Evolutionary conservation across 2,888 invertebrate genomes (phyloP).

Genomic region (Yponomeuta plumbellus): DNA sequence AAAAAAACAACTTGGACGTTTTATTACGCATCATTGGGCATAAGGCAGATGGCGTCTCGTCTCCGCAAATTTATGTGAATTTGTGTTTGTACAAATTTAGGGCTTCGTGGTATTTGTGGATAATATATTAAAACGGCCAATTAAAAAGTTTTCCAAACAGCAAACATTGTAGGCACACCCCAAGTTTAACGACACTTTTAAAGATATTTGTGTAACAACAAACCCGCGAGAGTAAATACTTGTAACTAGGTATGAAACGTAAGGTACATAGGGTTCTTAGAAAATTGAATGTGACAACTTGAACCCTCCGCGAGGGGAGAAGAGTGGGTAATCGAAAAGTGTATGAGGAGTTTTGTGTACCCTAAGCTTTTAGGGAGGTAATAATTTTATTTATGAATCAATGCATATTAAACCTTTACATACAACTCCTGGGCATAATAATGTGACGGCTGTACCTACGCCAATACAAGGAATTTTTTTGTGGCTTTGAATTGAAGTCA

Average conservation of each 20-base stretch:
- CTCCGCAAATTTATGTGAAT: conserved; percentile 1
- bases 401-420: not conserved
- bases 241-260: not conserved
- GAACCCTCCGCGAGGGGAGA: conserved; percentile 5
- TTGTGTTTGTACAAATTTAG: not conserved
- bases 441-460: not conserved
- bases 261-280: not conserved
- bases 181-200: not conserved
- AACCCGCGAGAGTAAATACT: not conserved
- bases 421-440: not conserved
- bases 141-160: not conserved
- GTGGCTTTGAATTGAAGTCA: too few species aligned
- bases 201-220: not conserved
- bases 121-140: not conserved
- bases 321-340: conserved; percentile 13
- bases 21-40: conserved; percentile 11
- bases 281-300: conserved; percentile 13
- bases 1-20: conserved; percentile 5
- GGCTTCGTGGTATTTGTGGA: not conserved
- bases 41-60: not conserved
- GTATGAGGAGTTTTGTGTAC: not conserved
- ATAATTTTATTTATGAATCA: not conserved
- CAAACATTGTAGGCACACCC: not conserved
- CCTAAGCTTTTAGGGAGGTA: conserved; percentile 7
- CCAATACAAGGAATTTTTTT: too few species aligned